Conservation (phyloP, 2,888 invertebrate species). For the Drosophila macrospina region DNA sequence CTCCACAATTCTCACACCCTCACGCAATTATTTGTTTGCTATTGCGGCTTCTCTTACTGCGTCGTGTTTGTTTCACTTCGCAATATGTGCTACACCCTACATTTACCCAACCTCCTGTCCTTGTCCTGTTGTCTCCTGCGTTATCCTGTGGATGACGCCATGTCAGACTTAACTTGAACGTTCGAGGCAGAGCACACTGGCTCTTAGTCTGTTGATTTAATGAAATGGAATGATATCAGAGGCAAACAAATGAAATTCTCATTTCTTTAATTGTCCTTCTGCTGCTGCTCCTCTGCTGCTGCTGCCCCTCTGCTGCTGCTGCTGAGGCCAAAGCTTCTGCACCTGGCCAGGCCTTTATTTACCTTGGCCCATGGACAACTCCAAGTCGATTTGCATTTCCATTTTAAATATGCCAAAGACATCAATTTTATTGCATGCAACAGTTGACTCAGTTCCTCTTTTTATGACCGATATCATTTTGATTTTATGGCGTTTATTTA, state of each 20-base stretch:
- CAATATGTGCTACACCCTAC: conserved; percentile 31
- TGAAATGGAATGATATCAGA: conserved; percentile 22
- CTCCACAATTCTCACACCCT: not conserved
- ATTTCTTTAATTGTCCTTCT: conserved; percentile 55
- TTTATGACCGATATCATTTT: conserved; percentile 33
- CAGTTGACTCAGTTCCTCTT: conserved; percentile 36
- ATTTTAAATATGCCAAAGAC: conserved; percentile 31
- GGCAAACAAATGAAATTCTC: conserved; percentile 46
- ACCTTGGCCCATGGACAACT: not conserved
- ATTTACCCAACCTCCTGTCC: not conserved
- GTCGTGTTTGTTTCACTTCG: conserved; percentile 52
- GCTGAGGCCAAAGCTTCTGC: not conserved
- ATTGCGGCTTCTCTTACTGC: conserved; percentile 32
- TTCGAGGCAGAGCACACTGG: conserved; percentile 46
- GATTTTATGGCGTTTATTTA: conserved; percentile 48
- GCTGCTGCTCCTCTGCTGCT: not conserved
- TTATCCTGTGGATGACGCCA: conserved; percentile 52
- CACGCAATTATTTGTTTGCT: conserved; percentile 50
- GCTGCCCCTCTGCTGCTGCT: conserved; percentile 27
- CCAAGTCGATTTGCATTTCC: conserved; percentile 21
- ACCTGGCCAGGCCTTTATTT: conserved; percentile 30
- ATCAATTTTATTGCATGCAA: conserved; percentile 52
- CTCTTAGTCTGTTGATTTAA: conserved; percentile 62
- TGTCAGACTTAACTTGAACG: conserved; percentile 30
- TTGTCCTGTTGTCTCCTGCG: not conserved